Evolutionary conservation across 2,797 vertebrate genomes (phyloP), one percentile per base, ranked within the genome.

Genomic region (Selene dorsalis): DNA sequence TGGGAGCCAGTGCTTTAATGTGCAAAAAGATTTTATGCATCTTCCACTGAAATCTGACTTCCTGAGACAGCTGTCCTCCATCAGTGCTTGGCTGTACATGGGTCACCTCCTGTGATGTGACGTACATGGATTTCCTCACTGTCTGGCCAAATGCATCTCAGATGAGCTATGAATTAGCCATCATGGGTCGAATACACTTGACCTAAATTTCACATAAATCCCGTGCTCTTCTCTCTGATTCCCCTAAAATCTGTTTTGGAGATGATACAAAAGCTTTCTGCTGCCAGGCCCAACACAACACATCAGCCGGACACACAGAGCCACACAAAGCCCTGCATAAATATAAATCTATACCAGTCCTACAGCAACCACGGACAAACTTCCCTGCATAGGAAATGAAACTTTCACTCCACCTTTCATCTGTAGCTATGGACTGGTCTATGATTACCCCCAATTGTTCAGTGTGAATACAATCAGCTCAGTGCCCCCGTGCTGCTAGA

Each of bases 361-460:
- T 2, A 26, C 14, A 6, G 6, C 28, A 67, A 38, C 14, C 24
- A 35, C 66, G 43, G 70, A 22, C 2, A 76, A 26, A 4, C 13
- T 57, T 62, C 22, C 32, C 28, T 24, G 16, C 6, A 55, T 20
- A 16, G 2, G 22, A 59, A 32, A n/a, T 4, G 57, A 4, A 76
- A 30, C 39, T 69, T 47, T 62, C 28, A 43, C 24, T 59, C 56
- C 53, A 45, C 63, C 64, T 61, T 58, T 50, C 63, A 77, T 56
- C 69, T 65, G 59, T 69, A 35, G 32, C 7, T 35, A 53, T 38
- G 57, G 45, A 16, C 70, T 70, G 73, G 56, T 73, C 73, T 75
- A 80, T 80, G 67, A 73, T 64, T 69, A 14, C 24, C 61, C 58
- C 24, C 61, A 56, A 68, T 79, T 82, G 70, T 87, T 86, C 58